A percentile compares a stretch with the other conserved stretches of the same genome.
phyloP scores from a whole-genome alignment of 1,140 invertebrate genomes.

The Polypedilum pembai region DNA sequence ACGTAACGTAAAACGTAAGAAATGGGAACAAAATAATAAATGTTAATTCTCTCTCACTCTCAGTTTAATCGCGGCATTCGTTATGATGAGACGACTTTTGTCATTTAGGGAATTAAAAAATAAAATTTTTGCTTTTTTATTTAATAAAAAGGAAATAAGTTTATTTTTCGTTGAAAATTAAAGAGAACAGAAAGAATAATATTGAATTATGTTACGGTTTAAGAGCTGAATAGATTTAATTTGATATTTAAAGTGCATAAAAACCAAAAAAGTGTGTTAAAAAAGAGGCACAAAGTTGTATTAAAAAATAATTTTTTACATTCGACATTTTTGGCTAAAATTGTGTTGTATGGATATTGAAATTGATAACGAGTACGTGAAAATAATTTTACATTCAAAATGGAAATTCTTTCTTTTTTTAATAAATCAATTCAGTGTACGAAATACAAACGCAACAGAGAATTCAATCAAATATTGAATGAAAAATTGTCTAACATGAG shows the following conservation, averaged over 20 bases:
- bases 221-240: too few species aligned
- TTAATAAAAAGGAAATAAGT: background rate
- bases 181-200: background rate
- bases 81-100: background rate
- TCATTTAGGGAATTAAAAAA: background rate
- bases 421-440: too few species aligned
- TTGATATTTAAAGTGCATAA: background rate
- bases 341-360: background rate
- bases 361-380: background rate
- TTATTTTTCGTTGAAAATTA: background rate
- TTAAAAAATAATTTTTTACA: background rate
- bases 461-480: too few species aligned
- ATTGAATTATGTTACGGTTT: background rate
- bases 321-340: background rate
- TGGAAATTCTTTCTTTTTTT: too few species aligned
- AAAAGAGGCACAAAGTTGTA: background rate
- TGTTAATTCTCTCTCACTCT: background rate
- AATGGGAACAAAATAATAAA: background rate
- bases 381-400: background rate
- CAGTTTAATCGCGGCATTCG: background rate
- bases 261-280: slow-evolving; percentile 1
- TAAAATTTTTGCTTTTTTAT: background rate
- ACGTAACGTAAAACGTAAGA: background rate
- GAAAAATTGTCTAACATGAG: too few species aligned
- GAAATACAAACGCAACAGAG: too few species aligned